Conservation (phyloP, 2,113 vertebrate species). For the Epinephelus fuscoguttatus region DNA sequence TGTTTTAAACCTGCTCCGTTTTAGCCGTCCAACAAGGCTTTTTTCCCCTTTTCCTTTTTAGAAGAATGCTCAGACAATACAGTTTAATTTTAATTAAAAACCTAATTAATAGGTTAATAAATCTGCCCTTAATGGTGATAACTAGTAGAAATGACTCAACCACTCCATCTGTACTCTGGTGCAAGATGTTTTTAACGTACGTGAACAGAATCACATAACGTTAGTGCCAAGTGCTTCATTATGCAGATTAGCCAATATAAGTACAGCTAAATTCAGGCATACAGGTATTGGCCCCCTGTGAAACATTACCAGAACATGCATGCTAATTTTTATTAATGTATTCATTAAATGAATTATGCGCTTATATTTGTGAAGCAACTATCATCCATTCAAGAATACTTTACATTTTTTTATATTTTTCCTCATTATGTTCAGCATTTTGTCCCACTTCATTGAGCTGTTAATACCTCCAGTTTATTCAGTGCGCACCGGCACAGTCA, state of each 20-base stretch:
- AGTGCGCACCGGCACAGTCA: background rate
- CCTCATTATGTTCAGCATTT: background rate
- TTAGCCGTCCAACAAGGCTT: background rate
- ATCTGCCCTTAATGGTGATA: background rate
- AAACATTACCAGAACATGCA: conserved; percentile 1
- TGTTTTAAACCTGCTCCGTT: background rate
- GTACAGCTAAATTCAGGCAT: background rate
- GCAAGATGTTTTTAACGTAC: background rate
- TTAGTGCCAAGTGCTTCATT: background rate
- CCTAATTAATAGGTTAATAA: background rate
- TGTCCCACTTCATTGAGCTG: background rate
- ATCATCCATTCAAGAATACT: background rate
- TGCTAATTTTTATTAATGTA: background rate
- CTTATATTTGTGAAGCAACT: background rate
- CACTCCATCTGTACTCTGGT: conserved; percentile 11
- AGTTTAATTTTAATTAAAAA: conserved; percentile 1
- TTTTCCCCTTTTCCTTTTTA: background rate
- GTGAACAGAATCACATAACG: background rate
- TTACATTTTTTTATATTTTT: background rate
- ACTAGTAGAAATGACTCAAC: background rate
- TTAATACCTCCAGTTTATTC: background rate
- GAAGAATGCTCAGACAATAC: background rate
- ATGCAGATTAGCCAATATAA: background rate
- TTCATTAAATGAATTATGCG: background rate
- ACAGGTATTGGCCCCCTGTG: background rate